These are phyloP conservation scores for Cybosia mesomella DNA, from an alignment of 2,888 invertebrate species.

Conservation along the genomic window DNA sequence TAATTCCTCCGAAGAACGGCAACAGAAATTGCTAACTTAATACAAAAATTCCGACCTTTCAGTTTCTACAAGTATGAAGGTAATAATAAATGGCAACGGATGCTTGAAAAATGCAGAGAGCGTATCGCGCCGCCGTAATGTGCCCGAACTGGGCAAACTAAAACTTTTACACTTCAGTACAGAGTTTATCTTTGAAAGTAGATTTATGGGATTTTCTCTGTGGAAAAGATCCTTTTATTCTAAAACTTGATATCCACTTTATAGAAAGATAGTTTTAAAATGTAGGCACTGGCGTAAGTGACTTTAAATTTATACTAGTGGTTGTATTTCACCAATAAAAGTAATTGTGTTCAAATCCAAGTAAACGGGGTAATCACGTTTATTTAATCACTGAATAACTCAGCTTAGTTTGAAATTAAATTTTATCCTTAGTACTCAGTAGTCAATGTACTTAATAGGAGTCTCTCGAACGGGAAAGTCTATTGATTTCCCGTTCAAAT, in stretches of 20 bases:
- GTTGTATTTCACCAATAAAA: no score
- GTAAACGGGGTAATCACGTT: background rate
- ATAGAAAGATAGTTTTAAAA: conserved; percentile 16
- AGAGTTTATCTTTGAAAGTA: conserved; percentile 60
- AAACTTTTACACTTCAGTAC: conserved; percentile 60
- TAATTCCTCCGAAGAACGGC: background rate
- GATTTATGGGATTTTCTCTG: conserved; percentile 65
- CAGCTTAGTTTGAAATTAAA: no score
- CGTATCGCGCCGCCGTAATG: conserved; percentile 39
- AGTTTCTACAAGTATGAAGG: conserved; percentile 25
- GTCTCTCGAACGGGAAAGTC: no score
- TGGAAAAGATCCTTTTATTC: conserved; percentile 50
- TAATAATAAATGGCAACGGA: conserved; percentile 40
- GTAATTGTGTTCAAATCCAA: no score
- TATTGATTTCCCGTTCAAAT: no score
- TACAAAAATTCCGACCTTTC: conserved; percentile 22
- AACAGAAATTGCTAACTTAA: background rate
- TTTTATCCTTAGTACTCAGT: no score
- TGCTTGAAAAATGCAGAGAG: conserved; percentile 46
- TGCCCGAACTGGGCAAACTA: conserved; percentile 47
- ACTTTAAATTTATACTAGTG: background rate
- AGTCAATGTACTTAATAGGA: no score
- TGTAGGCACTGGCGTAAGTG: background rate
- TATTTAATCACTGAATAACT: no score
- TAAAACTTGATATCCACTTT: conserved; percentile 43